Evolutionary conservation across 1,140 invertebrate genomes (phyloP).

Genomic region (Drosophila suzukii): DNA sequence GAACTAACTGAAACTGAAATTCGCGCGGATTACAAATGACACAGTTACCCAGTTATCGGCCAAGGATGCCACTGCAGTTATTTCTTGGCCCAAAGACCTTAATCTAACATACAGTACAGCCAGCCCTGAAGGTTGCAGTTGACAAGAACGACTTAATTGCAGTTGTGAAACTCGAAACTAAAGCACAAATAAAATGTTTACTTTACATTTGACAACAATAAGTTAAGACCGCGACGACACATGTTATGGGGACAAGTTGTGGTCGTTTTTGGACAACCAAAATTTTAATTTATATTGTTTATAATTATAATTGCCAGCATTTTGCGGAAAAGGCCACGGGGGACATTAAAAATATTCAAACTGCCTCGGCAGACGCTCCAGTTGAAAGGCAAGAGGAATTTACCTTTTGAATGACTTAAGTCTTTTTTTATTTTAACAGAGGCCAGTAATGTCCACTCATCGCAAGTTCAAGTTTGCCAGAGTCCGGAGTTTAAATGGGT

Average conservation of each 20-base stretch:
- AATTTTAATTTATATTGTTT: conserved; percentile 74
- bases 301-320: conserved; percentile 75
- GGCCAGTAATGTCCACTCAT: conserved; percentile 24
- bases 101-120: conserved; percentile 55
- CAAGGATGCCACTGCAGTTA: conserved; percentile 71
- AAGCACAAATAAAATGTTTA: conserved; percentile 20
- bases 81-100: conserved; percentile 53
- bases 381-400: conserved; percentile 36
- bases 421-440: conserved; percentile 11
- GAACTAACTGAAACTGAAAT: conserved; percentile 30
- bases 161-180: conserved; percentile 45
- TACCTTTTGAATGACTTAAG: conserved; percentile 1
- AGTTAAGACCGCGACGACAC: conserved; percentile 20
- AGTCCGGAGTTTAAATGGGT: conserved; percentile 51
- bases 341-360: conserved; percentile 65
- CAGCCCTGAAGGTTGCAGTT: conserved; percentile 59
- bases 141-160: conserved; percentile 71
- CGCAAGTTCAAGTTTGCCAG: conserved; percentile 68
- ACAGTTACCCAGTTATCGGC: conserved; percentile 27
- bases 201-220: conserved; percentile 35
- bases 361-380: conserved; percentile 36
- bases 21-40: conserved; percentile 15
- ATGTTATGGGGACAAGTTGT: conserved; percentile 48
- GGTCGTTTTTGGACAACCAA: conserved; percentile 47
- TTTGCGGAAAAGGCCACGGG: conserved; percentile 65